Evolutionary conservation across 1,140 invertebrate species (phyloP), one percentile per base, ranked within the genome.

Genomic region (Hyles euphorbiae): DNA sequence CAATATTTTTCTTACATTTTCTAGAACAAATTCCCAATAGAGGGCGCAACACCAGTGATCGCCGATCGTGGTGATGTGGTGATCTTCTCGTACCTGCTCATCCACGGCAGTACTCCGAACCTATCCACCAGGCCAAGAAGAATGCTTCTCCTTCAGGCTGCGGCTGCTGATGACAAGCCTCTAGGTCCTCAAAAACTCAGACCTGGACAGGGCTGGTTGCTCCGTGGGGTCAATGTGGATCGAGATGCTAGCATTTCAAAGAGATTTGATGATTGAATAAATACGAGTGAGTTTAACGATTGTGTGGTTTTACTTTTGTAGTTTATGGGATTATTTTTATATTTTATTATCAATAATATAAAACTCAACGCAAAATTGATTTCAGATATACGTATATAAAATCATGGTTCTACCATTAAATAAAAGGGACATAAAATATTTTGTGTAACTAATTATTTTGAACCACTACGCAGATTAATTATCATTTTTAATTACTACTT

Each of bases 51-150:
- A 3, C 89, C 91, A 3, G 72, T 92, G 0, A 53, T 60, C 7
- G 90, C 90, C 0, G 88, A 88, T 53, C 85, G 81, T 53, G 90
- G 90, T 2, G 89, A 92, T 40, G 72, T 92, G 7, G 75, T 92
- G 4, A 80, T 92, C 2, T 40, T 40, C 36, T 91, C 91, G 0
- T 92, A 92, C 68, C 72, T 92, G 1, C 64, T 91, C 10, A 65
- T 92, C n/a, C 91, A 92, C 68, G 91, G 91, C 3, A 91, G 90
- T 34, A 91, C 91, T 40, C 36, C 89, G 8, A 92, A 92, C 70
- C 65, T 83, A 5, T 91, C 90, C 0, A 70, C 68, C 3, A 70
- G 76, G 55, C 68, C 79, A 0, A 74, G 91, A 4, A 73, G 91
- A 5, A 92, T 92, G 91, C 90, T 91, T 60, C 78, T 92, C 1